phyloP scores from a whole-genome alignment of 2,113 vertebrate species.

The Sclerurus mexicanus region DNA sequence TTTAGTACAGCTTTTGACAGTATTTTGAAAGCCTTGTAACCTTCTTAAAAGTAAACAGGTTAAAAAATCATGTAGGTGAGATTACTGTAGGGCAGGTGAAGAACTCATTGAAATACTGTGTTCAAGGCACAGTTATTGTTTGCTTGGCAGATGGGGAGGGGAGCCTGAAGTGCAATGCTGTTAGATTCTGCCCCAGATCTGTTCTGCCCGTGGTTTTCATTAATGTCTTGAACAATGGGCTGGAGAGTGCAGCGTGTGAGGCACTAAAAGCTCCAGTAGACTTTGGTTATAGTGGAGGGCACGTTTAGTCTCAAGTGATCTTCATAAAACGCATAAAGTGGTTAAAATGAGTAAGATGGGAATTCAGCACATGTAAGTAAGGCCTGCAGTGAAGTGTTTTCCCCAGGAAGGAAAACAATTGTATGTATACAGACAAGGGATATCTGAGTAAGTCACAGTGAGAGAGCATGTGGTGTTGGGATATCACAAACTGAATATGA shows the following conservation, averaged over 20 bases:
- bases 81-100: not conserved
- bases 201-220: not conserved
- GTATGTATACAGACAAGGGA: not conserved
- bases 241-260: not conserved
- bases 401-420: not conserved
- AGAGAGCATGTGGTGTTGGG: not conserved
- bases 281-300: not conserved
- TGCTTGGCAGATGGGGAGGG: not conserved
- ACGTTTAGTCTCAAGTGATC: not conserved
- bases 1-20: not conserved
- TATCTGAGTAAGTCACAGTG: conserved; percentile 10
- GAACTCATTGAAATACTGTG: not conserved
- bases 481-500: conserved; percentile 2
- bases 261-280: not conserved
- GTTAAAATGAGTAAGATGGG: not conserved
- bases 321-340: not conserved
- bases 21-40: not conserved
- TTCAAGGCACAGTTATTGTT: not conserved
- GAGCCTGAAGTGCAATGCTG: not conserved
- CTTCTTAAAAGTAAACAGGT: not conserved
- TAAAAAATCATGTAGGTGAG: not conserved
- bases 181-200: not conserved
- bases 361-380: not conserved
- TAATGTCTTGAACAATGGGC: not conserved
- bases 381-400: not conserved